A percentile compares a stretch with the other conserved stretches of the same genome.
Evolutionary conservation across 2,797 vertebrate genomes (phyloP).

Genomic region (Gorsachius magnificus): DNA sequence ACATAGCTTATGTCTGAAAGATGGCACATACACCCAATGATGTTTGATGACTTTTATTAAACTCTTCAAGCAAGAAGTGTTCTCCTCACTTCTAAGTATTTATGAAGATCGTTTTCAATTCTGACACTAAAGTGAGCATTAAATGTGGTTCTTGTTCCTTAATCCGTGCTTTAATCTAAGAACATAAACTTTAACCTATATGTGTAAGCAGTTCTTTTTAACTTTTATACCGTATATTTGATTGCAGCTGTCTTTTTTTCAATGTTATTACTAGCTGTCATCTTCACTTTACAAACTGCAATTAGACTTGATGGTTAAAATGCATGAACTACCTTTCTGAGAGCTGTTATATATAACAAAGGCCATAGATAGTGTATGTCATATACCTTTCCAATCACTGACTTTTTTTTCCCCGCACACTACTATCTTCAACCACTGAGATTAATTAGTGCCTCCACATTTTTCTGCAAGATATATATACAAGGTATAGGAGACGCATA

Average conservation of each 20-base stretch:
- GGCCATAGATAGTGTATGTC: not conserved
- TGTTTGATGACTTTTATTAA: not conserved
- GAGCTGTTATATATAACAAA: not conserved
- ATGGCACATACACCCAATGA: not conserved
- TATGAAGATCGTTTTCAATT: not conserved
- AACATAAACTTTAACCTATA: not conserved
- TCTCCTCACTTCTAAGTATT: not conserved
- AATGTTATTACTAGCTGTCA: not conserved
- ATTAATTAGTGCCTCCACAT: not conserved
- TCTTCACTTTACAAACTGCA: not conserved
- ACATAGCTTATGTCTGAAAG: not conserved
- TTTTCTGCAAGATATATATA: not conserved
- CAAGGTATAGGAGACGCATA: not conserved
- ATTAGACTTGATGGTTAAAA: constrained; percentile 2
- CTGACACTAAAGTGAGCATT: not conserved
- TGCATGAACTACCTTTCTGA: not conserved
- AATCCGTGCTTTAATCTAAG: not conserved
- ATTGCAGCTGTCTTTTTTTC: not conserved
- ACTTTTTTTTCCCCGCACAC: not conserved
- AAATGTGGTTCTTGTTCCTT: not conserved
- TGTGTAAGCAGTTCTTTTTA: not conserved
- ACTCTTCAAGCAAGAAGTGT: not conserved
- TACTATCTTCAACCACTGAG: not conserved
- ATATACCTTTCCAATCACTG: not conserved
- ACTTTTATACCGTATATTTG: not conserved